These are phyloP conservation scores for Aphelenchoides avenae DNA, from an alignment of 1,140 invertebrate genomes.

Conservation along the genomic window DNA sequence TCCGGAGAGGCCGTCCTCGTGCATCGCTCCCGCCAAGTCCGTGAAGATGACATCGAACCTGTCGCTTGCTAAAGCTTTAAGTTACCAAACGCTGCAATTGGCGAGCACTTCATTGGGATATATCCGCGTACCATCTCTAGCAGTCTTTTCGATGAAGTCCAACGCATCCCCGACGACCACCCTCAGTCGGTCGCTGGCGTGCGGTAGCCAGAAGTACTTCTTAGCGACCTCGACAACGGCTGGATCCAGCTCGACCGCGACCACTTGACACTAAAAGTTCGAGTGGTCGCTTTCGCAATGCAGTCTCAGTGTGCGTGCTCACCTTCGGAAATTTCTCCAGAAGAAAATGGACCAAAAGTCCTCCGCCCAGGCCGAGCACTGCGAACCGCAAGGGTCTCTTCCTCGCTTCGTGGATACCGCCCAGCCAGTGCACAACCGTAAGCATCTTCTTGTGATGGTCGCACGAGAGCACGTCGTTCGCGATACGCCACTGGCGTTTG, in stretches of 20 bases:
- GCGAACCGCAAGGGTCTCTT: conserved; percentile 24
- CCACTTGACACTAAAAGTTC: conserved; percentile 34
- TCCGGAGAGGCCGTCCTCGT: conserved; percentile 42
- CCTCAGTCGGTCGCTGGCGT: conserved; percentile 18
- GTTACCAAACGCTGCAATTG: conserved; percentile 9
- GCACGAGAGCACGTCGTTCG: conserved; percentile 39
- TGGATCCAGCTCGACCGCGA: conserved; percentile 44
- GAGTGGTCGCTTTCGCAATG: neutral
- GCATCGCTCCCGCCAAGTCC: conserved; percentile 36
- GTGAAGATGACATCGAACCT: conserved; percentile 51
- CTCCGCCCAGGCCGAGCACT: conserved; percentile 50
- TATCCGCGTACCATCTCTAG: neutral
- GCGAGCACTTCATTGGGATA: neutral
- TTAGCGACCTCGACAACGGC: conserved; percentile 42
- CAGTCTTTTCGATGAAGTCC: conserved; percentile 33
- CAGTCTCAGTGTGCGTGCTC: neutral
- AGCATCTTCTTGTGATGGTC: conserved; percentile 46
- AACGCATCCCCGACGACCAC: conserved; percentile 41
- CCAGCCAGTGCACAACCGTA: conserved; percentile 28
- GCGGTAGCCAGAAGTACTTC: conserved; percentile 42
- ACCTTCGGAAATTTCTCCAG: conserved; percentile 32
- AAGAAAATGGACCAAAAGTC: conserved; percentile 38
- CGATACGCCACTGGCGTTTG: conserved; percentile 7
- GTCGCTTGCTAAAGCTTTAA: conserved; percentile 27
- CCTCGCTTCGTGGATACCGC: conserved; percentile 1